Evolutionary conservation across 2,888 invertebrate species (phyloP).

Genomic region (Cyrtodaria siliqua): DNA sequence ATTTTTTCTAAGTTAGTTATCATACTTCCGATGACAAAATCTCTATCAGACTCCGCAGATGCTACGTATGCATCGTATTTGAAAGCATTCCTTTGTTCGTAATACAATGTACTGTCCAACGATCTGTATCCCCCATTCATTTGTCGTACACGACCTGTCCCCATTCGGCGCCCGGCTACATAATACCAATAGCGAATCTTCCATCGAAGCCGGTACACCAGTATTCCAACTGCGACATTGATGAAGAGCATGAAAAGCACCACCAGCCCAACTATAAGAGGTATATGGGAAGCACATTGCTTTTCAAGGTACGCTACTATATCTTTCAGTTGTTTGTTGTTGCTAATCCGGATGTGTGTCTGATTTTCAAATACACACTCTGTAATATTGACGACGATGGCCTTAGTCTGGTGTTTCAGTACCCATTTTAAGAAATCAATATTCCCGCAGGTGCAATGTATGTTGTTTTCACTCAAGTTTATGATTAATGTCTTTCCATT

Average conservation of each 20-base stretch:
- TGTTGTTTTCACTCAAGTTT: slow-evolving; percentile 14
- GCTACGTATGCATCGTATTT: slow-evolving; percentile 27
- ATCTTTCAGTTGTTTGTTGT: background rate
- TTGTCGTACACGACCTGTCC: background rate
- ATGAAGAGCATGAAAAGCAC: slow-evolving; percentile 13
- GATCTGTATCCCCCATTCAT: slow-evolving; percentile 21
- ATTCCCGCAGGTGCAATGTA: slow-evolving; percentile 31
- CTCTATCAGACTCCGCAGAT: background rate
- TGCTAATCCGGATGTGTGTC: background rate
- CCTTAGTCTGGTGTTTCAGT: background rate
- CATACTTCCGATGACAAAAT: too few relatives aligned
- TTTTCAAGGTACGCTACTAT: slow-evolving; percentile 12
- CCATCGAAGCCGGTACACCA: slow-evolving; percentile 34
- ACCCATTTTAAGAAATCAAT: slow-evolving; percentile 37
- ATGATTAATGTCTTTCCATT: slow-evolving; percentile 7
- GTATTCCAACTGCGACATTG: slow-evolving; percentile 6
- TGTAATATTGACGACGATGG: background rate
- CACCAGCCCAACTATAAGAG: slow-evolving; percentile 7
- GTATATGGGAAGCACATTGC: slow-evolving; percentile 22
- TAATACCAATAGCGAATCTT: slow-evolving; percentile 48
- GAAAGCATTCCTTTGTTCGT: background rate
- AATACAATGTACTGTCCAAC: slow-evolving; percentile 2
- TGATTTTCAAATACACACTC: slow-evolving; percentile 23
- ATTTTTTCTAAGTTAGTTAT: slow-evolving; percentile 13
- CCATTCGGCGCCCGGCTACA: slow-evolving; percentile 7